Conservation (phyloP, 2,888 invertebrate species). For the Acanthacorydalis orientalis region DNA sequence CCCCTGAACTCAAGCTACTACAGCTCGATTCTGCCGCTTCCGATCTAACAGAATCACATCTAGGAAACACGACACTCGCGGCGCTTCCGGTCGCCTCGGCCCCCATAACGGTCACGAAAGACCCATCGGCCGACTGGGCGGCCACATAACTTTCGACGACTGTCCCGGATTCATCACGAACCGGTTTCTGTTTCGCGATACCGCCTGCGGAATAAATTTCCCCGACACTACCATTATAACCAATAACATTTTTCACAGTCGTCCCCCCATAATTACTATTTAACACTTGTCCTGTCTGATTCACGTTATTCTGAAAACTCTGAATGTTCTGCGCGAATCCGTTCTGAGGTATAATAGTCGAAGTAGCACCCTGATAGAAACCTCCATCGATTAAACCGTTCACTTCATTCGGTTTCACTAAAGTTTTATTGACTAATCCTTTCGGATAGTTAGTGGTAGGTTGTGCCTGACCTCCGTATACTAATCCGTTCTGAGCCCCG, state of each 20-base stretch:
- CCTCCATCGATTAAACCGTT: conserved; percentile 15
- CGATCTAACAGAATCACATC: conserved; percentile 39
- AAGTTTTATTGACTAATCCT: conserved; percentile 11
- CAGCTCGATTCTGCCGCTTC: conserved; percentile 41
- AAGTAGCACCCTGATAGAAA: neutral
- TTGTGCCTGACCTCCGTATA: conserved; percentile 10
- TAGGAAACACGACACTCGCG: conserved; percentile 18
- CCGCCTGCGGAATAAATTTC: conserved; percentile 16
- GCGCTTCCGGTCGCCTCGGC: conserved; percentile 11
- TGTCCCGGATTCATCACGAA: conserved; percentile 7
- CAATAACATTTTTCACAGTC: conserved; percentile 9
- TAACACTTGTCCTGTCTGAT: conserved; percentile 10
- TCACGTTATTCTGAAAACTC: conserved; percentile 13
- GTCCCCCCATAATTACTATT: conserved; percentile 10
- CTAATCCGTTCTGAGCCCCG: conserved; percentile 8
- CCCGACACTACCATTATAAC: conserved; percentile 13
- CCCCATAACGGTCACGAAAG: conserved; percentile 23
- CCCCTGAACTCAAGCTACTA: conserved; percentile 32
- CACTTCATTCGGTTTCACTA: neutral
- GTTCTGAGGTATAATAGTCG: conserved; percentile 16
- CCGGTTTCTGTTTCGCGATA: conserved; percentile 17
- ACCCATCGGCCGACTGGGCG: neutral
- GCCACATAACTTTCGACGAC: conserved; percentile 1
- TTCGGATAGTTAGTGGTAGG: conserved; percentile 13
- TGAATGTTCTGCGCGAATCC: conserved; percentile 20